phyloP scores from a whole-genome alignment of 2,797 vertebrate species.

The Sebastes itinus region DNA sequence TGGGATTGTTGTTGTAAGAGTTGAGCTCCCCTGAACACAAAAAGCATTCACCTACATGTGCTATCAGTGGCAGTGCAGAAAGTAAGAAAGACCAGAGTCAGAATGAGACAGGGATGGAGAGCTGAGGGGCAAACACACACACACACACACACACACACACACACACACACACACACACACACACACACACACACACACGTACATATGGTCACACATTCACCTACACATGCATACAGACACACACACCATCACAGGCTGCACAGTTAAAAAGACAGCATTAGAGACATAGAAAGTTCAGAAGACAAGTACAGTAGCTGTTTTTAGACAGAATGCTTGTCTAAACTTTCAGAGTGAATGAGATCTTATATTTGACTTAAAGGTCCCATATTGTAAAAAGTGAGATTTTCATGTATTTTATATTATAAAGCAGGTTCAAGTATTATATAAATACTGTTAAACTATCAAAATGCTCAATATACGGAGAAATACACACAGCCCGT shows the following conservation, averaged over 20 bases:
- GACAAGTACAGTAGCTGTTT: background rate
- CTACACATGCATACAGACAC: background rate
- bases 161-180: too few species aligned
- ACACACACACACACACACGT: background rate
- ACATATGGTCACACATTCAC: background rate
- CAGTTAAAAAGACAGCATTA: background rate
- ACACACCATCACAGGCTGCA: background rate
- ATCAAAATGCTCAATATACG: too few species aligned
- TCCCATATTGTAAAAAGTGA: too few species aligned
- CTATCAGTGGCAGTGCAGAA: constrained; percentile 74
- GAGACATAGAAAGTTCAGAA: background rate
- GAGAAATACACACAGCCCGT: too few species aligned
- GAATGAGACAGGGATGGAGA: constrained; percentile 61
- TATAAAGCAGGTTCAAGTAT: too few species aligned
- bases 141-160: too few species aligned
- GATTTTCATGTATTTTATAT: too few species aligned
- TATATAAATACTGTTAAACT: too few species aligned
- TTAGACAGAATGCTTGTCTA: background rate
- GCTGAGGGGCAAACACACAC: constrained; percentile 22
- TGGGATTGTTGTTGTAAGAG: constrained; percentile 64
- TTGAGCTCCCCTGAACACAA: constrained; percentile 82
- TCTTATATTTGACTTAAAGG: background rate
- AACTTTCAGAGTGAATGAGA: background rate
- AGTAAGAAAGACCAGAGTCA: constrained; percentile 64
- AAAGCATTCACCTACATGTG: constrained; percentile 76